Evolutionary conservation across 2,888 invertebrate genomes (phyloP).

Genomic region (Pharmacophagus antenor): DNA sequence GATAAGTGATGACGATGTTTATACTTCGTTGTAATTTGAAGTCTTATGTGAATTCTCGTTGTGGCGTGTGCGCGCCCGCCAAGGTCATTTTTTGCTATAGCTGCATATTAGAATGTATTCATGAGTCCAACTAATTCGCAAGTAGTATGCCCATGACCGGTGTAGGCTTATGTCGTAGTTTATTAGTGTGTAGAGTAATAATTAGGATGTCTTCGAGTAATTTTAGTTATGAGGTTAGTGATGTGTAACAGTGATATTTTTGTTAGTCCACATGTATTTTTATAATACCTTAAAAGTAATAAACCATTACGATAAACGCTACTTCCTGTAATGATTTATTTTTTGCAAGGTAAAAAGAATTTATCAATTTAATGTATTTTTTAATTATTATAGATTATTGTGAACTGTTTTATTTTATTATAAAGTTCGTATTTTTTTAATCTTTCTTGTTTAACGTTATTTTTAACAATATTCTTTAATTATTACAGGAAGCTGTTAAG

Average conservation of each 20-base stretch:
- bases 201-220: conserved; percentile 60
- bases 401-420: too few relatives aligned
- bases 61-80: conserved; percentile 31
- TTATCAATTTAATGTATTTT: too few relatives aligned
- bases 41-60: conserved; percentile 20
- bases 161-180: conserved; percentile 48
- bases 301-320: too few relatives aligned
- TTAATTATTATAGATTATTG: too few relatives aligned
- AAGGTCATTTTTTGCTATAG: conserved; percentile 43
- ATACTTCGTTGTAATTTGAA: conserved; percentile 18
- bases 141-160: conserved; percentile 52
- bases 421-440: too few relatives aligned
- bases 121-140: conserved; percentile 31
- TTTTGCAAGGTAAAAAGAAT: too few relatives aligned
- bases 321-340: too few relatives aligned
- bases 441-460: background rate
- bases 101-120: conserved; percentile 40
- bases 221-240: conserved; percentile 60
- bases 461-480: background rate
- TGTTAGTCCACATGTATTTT: background rate
- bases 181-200: conserved; percentile 46
- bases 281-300: background rate
- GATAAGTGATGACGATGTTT: conserved; percentile 45
- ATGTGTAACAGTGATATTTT: background rate
- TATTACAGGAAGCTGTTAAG: conserved; percentile 84